Evolutionary conservation across 2,113 vertebrate genomes (phyloP), one percentile per base, ranked within the genome.

Genomic region (Nothocercus nigrocapillus): DNA sequence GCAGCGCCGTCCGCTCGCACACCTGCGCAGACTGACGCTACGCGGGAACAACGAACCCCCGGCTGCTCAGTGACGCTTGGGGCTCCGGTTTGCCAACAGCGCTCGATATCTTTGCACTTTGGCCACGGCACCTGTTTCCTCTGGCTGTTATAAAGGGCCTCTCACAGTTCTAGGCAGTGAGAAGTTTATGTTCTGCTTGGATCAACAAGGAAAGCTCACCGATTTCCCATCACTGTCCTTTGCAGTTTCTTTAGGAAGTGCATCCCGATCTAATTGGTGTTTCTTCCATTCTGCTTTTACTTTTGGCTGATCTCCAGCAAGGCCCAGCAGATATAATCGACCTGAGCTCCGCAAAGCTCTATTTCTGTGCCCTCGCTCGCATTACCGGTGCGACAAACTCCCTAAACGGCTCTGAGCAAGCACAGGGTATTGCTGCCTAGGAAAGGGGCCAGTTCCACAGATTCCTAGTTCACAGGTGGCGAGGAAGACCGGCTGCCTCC

Each of bases 281-380:
- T 76, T 54, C 78, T 87, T 36, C 54, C 82, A 17, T 28, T 78
- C 72, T 82, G 36, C 14, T 81, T 66, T 64, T 66, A 56, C 44
- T 82, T 74, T 67, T 92, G 95, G 94, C 88, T 19, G 56, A 62
- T 82, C 79, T 90, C 88, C 91, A 96, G 88, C 68, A 78, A 34
- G 64, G 47, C 64, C 79, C 81, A 70, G 66, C 77, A 88, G 88
- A 91, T 30, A 19, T 7, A 90, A 95, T 47, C 84, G 88, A 90
- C 75, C 79, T 81, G 18, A 91, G 15, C 73, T 89, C 76, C 64
- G 62, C 79, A 70, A 53, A 77, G 89, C 91, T 90, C 68, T 51
- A 13, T 47, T 51, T 91, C 1, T 3, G 56, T 85, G 88, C 85
- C 64, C 64, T 92, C 77, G 36, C 69, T 69, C 61, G 45, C 62